Evolutionary conservation across 2,888 invertebrate genomes (phyloP), one percentile per base, ranked within the genome.

Genomic region (Nemoura dubitans): DNA sequence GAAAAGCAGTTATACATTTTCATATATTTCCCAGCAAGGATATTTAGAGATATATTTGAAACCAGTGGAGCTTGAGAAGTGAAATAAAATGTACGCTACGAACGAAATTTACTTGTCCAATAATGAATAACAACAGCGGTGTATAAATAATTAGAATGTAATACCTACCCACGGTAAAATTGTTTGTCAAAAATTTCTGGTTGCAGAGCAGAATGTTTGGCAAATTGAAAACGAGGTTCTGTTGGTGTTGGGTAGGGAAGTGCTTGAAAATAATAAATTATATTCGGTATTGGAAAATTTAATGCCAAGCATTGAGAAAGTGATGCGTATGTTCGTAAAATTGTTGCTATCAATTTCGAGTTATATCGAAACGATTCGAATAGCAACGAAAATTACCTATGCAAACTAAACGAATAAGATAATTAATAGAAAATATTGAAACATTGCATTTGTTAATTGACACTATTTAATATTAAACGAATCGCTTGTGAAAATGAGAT

Each of bases 401-500:
- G 59, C n/a, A 36, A 59, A 14, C 59, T 59, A 3, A 59, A 59
- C n/a, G 78, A n/a, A 25, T 77, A 78, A 78, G 5, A 14, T 78
- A 26, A 78, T 10, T n/a, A 78, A 28, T 27, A 6, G 81, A 30
- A 30, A 30, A 81, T 81, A 81, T 81, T 81, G 0, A 30, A 30
- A 81, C 30, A 21, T 29, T 81, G 81, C 81, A 81, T 29, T 81
- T 29, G 81, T 81, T 81, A 81, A 29, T 30, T n/a, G 1, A 27
- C 27, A 27, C 29, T 10, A 29, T n/a, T n/a, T 80, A 59, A 59
- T 59, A 59, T 21, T 59, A 59, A 21, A 59, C 10, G 21, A 59
- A 59, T 2, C 21, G 59, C 59, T 59, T 59, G 59, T 59, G 59
- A 59, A 36, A 59, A 59, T 59, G 59, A 59, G 59, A 59, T 59